These are phyloP conservation scores for Desmodus rotundus DNA, from an alignment of 2,113 vertebrate genomes.

Conservation along the genomic window DNA sequence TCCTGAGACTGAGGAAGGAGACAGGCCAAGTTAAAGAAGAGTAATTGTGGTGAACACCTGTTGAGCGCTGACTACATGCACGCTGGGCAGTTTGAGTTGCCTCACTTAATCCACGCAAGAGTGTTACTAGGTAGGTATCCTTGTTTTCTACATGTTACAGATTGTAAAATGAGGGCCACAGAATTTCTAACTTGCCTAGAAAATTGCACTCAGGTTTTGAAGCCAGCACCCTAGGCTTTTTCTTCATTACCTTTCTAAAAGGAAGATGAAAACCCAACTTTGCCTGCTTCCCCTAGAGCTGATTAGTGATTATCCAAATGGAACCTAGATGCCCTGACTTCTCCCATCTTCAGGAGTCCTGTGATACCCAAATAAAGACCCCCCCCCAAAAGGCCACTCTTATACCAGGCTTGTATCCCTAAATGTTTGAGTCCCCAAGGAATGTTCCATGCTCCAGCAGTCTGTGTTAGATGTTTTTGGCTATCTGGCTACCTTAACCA, in stretches of 20 bases:
- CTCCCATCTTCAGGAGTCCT: not conserved
- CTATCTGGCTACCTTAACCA: not conserved
- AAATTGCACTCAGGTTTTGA: not conserved
- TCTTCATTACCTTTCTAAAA: not conserved
- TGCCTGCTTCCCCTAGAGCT: not conserved
- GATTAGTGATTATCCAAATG: not conserved
- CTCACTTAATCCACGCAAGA: not conserved
- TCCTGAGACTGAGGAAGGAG: not conserved
- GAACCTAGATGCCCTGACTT: not conserved
- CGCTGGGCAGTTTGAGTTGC: not conserved
- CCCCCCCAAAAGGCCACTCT: not conserved
- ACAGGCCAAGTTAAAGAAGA: not conserved
- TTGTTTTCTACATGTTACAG: not conserved
- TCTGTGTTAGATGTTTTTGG: not conserved
- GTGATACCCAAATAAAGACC: not conserved
- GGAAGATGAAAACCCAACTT: conserved; percentile 1
- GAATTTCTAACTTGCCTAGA: not conserved
- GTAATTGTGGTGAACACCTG: not conserved
- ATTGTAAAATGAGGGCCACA: not conserved
- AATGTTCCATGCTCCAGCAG: not conserved
- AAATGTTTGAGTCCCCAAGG: not conserved
- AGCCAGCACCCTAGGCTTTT: not conserved
- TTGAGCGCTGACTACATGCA: not conserved
- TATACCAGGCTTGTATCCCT: not conserved
- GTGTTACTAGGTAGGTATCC: not conserved